Base-by-base conservation (phyloP, 2,888 invertebrate genomes). In the Brenthis hecate region DNA sequence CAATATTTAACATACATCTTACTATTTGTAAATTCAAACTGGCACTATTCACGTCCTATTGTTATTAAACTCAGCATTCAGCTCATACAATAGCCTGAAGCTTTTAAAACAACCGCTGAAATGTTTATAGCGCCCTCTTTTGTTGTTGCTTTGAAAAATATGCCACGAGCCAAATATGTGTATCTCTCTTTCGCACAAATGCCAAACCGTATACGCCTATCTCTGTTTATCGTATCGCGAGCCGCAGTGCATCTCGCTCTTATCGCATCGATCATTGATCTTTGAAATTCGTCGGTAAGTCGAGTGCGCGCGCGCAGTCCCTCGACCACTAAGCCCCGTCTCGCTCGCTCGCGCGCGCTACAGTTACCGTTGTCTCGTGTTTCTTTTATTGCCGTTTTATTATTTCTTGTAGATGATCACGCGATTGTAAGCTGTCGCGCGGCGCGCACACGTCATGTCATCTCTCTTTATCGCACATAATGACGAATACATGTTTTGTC, bases 321-420 rank as follows among this genome's bases (percentile, higher is more conserved):
- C 83, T 82, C 84, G 83, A 82, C 85, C 87, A 82, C 83, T 80
- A 80, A 79, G 81, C 84, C 83, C 86, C 81, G 79, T 92, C 92
- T 78, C 86, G 78, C 85, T 91, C 86, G 76, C 85, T 80, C 91
- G 82, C 86, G 82, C 83, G 80, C 82, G 78, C 79, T 74, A 79
- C 81, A 76, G 82, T 86, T 86, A 85, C 85, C 82, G 88, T 85
- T 88, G 88, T 90, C 91, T 91, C 91, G 86, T 86, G 87, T 91
- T 91, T 88, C 92, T 92, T 92, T 92, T 92, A 92, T 92, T 91
- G 90, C 89, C 88, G 91, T 91, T 92, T 92, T 92, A 92, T 92
- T 92, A 92, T 92, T 92, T 92, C 92, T 92, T 92, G 91, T 92
- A 91, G 92, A 92, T 90, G 91, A 92, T 92, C 92, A 92, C 92